Conservation (phyloP, 2,888 invertebrate species). For the Chrysolina haemoptera region DNA sequence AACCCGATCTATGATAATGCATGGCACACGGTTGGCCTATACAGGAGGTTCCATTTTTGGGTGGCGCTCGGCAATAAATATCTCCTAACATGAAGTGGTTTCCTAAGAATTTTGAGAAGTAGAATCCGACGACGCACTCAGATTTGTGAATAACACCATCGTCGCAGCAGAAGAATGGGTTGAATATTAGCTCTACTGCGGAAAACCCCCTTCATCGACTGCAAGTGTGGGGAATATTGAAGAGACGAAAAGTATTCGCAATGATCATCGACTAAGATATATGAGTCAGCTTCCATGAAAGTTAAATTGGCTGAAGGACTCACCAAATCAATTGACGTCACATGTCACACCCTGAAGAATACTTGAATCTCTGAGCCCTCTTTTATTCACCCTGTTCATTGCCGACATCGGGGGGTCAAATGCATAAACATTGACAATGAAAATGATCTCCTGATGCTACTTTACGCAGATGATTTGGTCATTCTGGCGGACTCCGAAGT, state of each 20-base stretch:
- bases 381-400: neutral
- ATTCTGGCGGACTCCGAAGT: constrained; percentile 19
- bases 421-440: neutral
- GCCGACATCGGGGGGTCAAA: neutral
- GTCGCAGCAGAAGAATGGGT: too few relatives aligned
- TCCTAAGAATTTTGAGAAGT: too few relatives aligned
- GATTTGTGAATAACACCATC: too few relatives aligned
- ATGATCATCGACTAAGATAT: neutral
- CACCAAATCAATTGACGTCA: neutral
- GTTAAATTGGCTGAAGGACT: neutral
- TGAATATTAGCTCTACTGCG: too few relatives aligned
- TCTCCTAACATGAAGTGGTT: too few relatives aligned
- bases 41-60: too few relatives aligned
- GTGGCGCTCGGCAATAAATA: too few relatives aligned
- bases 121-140: too few relatives aligned
- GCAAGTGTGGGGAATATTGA: too few relatives aligned
- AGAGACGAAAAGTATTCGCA: neutral
- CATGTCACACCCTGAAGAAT: neutral
- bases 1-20: too few relatives aligned
- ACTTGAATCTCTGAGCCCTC: constrained; percentile 1
- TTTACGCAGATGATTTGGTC: constrained; percentile 13
- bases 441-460: constrained; percentile 13
- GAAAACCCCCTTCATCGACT: too few relatives aligned
- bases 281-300: neutral
- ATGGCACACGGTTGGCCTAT: too few relatives aligned